phyloP scores from a whole-genome alignment of 2,797 vertebrate genomes.

The Ispidina picta region DNA sequence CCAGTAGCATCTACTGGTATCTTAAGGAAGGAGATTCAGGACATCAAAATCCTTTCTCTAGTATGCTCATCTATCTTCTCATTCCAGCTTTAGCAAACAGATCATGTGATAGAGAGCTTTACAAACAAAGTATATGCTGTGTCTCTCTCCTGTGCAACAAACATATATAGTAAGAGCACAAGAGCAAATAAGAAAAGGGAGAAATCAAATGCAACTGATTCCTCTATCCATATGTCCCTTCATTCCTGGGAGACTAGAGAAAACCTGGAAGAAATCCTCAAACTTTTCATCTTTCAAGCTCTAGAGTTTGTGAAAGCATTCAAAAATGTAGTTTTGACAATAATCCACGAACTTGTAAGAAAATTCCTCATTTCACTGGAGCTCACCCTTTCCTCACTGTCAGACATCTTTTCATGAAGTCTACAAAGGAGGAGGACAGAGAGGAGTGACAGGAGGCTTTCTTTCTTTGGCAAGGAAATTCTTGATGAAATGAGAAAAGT shows the following conservation, averaged over 20 bases:
- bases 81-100: too few species aligned
- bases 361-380: neutral
- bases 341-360: neutral
- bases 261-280: neutral
- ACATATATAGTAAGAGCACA: too few species aligned
- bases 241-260: neutral
- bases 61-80: too few species aligned
- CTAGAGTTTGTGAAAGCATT: neutral
- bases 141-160: too few species aligned
- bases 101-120: too few species aligned
- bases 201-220: neutral
- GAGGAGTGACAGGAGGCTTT: neutral
- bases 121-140: too few species aligned
- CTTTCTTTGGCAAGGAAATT: neutral
- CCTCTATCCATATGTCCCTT: neutral
- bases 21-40: too few species aligned
- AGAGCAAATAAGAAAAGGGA: neutral
- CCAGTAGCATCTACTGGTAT: too few species aligned
- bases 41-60: too few species aligned
- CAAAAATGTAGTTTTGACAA: neutral
- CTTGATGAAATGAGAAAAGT: neutral
- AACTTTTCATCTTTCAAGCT: neutral
- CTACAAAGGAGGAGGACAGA: neutral
- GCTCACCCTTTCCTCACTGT: neutral
- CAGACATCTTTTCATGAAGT: neutral